Evolutionary conservation across 2,888 invertebrate species (phyloP), one percentile per base, ranked within the genome.

Genomic region (Omphaloscelis lunosa): DNA sequence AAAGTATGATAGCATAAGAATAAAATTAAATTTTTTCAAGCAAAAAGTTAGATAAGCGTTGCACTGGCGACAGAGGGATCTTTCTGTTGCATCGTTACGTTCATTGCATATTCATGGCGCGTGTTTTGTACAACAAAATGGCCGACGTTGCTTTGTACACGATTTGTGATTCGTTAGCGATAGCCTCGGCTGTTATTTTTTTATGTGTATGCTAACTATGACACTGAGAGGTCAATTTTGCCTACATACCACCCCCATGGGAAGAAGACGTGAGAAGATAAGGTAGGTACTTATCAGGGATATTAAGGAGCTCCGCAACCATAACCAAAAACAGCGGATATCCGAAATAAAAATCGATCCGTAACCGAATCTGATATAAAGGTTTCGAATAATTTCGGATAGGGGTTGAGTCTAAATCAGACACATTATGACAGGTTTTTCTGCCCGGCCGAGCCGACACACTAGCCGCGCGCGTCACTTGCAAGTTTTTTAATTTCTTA

Each of bases 21-120:
- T 9, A 72, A 72, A 84, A 72, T 61, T 41, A 27, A 41, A 61
- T 78, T 70, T 70, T 83, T 83, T 61, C 71, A 75, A 75, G 72
- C 59, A 75, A 77, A 81, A 67, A 75, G 80, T 79, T 79, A 86
- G 85, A 87, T 88, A 87, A 87, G 69, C 77, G 53, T 70, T 75
- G 84, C 78, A 83, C 84, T 86, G 82, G 84, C 88, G 85, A 75
- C 85, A 83, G 77, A 72, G 77, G 72, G 84, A 89, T 91, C 88
- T 90, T 88, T 92, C 89, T 90, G 81, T 84, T 88, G 89, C 87
- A 89, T 86, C 86, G 90, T 89, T 86, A 89, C 88, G 81, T 88
- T 89, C 89, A 90, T 91, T 90, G 92, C 91, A 92, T 92, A 93
- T 93, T 92, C 92, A 93, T 93, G 90, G 72, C 80, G 82, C 79